phyloP scores from a whole-genome alignment of 2,888 invertebrate genomes.

The Mythimna lalbum region DNA sequence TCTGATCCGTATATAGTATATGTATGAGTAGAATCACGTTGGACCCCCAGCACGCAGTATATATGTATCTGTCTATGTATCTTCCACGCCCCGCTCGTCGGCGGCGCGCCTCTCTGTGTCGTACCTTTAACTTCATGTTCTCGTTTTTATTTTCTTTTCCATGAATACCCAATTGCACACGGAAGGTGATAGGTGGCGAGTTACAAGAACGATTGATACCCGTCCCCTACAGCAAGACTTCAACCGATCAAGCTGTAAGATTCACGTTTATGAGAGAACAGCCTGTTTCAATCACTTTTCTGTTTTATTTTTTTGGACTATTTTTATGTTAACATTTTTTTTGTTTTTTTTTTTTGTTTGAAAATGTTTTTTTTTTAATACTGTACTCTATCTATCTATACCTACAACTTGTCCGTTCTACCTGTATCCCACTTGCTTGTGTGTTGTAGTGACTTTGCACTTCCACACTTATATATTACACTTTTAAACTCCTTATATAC shows the following conservation, averaged over 20 bases:
- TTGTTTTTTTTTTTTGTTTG: conserved; percentile 77
- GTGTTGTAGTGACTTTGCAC: conserved; percentile 79
- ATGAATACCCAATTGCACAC: conserved; percentile 96
- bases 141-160: conserved; percentile 92
- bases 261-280: conserved; percentile 74
- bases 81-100: conserved; percentile 39
- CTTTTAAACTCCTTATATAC: conserved; percentile 43
- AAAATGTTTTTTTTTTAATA: conserved; percentile 74
- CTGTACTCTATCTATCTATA: conserved; percentile 85
- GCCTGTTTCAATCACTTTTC: conserved; percentile 84
- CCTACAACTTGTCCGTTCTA: conserved; percentile 81
- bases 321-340: conserved; percentile 79
- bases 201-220: conserved; percentile 99
- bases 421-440: conserved; percentile 74
- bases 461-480: conserved; percentile 67
- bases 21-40: conserved; percentile 59
- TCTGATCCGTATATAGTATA: conserved; percentile 15
- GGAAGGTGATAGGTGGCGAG: conserved; percentile 99
- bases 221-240: conserved; percentile 99
- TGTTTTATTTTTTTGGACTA: conserved; percentile 76
- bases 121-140: conserved; percentile 88
- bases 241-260: conserved; percentile 99
- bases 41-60: conserved; percentile 64
- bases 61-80: conserved; percentile 52
- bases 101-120: conserved; percentile 74